Conservation (phyloP, 2,113 vertebrate species). For the Ibidorhyncha struthersii region DNA sequence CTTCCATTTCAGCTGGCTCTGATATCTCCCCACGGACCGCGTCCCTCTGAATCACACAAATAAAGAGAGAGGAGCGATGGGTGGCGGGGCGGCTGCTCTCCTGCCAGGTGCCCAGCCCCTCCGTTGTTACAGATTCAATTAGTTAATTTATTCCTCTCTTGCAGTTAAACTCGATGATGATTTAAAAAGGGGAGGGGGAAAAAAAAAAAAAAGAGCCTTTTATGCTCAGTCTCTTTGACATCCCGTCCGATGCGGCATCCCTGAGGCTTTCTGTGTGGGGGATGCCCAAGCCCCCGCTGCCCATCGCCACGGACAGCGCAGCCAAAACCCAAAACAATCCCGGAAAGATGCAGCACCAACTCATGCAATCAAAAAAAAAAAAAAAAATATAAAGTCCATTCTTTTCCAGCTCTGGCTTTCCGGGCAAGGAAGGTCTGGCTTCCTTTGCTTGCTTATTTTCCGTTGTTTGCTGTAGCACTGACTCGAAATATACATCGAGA, state of each 20-base stretch:
- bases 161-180: constrained; percentile 13
- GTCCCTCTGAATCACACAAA: constrained; percentile 47
- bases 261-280: background rate
- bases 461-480: constrained; percentile 35
- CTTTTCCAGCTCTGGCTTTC: background rate
- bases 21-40: constrained; percentile 29
- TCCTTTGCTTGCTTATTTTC: constrained; percentile 28
- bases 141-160: constrained; percentile 22
- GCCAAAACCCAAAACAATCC: background rate
- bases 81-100: background rate
- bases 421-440: background rate
- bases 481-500: constrained; percentile 52
- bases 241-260: background rate
- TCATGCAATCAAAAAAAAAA: background rate
- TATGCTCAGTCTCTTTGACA: constrained; percentile 9
- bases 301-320: background rate
- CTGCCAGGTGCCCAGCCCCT: background rate
- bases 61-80: background rate
- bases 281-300: background rate
- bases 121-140: background rate
- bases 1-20: constrained; percentile 60
- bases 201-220: background rate
- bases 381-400: background rate
- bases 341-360: background rate
- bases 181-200: background rate